Evolutionary conservation across 2,113 vertebrate species (phyloP).

Genomic region (Microtus ochrogaster): DNA sequence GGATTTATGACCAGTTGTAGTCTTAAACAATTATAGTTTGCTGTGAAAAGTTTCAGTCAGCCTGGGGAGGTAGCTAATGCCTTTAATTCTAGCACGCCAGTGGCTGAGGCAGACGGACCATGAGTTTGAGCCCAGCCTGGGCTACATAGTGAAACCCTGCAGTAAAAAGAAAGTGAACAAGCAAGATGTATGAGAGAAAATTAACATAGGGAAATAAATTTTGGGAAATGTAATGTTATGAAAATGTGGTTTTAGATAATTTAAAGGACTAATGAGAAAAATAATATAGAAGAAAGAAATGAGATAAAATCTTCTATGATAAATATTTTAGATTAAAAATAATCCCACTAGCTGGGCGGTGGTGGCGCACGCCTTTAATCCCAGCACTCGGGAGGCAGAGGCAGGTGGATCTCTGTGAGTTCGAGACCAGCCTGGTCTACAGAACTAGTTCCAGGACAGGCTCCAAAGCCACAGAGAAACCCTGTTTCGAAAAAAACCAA

Average conservation of each 20-base stretch:
- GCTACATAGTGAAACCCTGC: background rate
- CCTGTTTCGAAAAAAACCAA: too few relatives aligned
- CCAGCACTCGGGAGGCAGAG: too few relatives aligned
- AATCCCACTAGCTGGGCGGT: too few relatives aligned
- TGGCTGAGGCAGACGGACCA: background rate
- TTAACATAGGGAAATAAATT: background rate
- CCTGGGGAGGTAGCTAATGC: background rate
- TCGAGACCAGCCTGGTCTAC: too few relatives aligned
- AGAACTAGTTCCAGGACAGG: too few relatives aligned
- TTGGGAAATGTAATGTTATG: slow-evolving; percentile 5
- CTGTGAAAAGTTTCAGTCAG: background rate
- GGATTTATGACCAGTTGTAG: background rate
- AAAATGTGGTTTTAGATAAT: background rate
- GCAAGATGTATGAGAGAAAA: slow-evolving; percentile 14
- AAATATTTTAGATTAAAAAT: background rate
- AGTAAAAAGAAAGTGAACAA: slow-evolving; percentile 3
- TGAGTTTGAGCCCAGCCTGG: background rate
- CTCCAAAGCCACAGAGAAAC: too few relatives aligned
- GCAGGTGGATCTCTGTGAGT: too few relatives aligned
- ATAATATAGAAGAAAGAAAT: background rate
- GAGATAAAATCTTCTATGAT: slow-evolving; percentile 21
- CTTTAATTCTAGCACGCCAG: background rate
- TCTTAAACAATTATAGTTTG: background rate
- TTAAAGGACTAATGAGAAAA: background rate
- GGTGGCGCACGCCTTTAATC: too few relatives aligned